Conservation (phyloP, 2,797 vertebrate genomes). For the Enteromius radiatus region DNA sequence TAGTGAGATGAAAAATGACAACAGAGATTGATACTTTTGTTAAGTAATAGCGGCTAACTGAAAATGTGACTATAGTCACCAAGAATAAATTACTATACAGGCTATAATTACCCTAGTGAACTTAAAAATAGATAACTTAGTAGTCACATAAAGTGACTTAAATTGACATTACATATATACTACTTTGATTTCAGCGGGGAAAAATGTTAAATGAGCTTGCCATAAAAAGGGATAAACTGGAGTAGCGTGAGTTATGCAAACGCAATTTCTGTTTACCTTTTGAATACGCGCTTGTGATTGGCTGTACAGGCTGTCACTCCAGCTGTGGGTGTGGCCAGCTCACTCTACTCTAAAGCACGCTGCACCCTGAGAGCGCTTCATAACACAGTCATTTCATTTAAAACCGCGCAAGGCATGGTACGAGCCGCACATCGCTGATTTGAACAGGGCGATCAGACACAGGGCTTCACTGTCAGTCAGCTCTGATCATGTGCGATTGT, state of each 20-base stretch:
- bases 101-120: not conserved
- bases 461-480: not conserved
- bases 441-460: not conserved
- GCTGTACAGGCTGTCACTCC: slow-evolving; percentile 3
- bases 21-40: not conserved
- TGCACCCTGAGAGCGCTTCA: slow-evolving; percentile 13
- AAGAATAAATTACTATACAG: not conserved
- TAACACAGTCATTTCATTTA: slow-evolving; percentile 17
- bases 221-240: slow-evolving; percentile 15
- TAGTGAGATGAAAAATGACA: not conserved
- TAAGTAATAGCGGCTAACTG: not conserved
- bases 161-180: not conserved
- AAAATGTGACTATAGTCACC: not conserved
- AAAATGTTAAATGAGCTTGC: not conserved
- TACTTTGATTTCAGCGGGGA: not conserved
- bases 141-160: not conserved
- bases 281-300: slow-evolving; percentile 35
- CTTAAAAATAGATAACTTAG: not conserved
- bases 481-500: slow-evolving; percentile 28
- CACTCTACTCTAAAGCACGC: slow-evolving; percentile 21
- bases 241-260: slow-evolving; percentile 35
- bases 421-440: slow-evolving; percentile 3
- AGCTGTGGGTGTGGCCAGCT: slow-evolving; percentile 19
- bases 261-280: slow-evolving; percentile 45
- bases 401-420: slow-evolving; percentile 24